Conservation (phyloP, 2,113 vertebrate species). For the Menidia beryllina region DNA sequence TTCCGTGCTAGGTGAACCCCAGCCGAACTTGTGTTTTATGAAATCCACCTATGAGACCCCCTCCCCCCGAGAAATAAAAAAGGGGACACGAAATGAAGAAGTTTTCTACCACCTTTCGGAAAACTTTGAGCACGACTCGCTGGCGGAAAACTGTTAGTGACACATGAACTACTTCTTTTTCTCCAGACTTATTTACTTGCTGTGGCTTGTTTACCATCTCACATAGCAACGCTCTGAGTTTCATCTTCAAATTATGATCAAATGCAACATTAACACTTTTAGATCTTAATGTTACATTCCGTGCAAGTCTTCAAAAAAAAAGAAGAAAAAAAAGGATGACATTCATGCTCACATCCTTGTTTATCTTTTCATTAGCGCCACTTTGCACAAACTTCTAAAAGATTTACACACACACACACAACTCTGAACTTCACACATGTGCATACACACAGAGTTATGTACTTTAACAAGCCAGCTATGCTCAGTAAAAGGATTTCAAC, state of each 20-base stretch:
- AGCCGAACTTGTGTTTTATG: constrained; percentile 1
- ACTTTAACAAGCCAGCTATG: constrained; percentile 47
- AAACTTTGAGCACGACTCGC: too few species aligned
- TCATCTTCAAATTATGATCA: constrained; percentile 26
- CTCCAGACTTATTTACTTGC: constrained; percentile 1
- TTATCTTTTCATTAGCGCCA: constrained; percentile 44
- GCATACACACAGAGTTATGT: constrained; percentile 36
- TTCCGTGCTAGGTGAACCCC: background rate
- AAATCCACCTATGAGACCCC: background rate
- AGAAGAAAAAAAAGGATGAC: constrained; percentile 7
- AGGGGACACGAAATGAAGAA: constrained; percentile 4
- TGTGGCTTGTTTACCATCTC: constrained; percentile 28
- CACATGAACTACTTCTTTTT: too few species aligned
- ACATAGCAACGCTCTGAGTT: constrained; percentile 2
- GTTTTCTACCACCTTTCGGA: background rate
- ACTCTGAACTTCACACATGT: constrained; percentile 30
- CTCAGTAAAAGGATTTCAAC: constrained; percentile 58
- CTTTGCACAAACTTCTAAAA: constrained; percentile 15
- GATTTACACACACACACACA: constrained; percentile 8
- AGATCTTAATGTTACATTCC: background rate
- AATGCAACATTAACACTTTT: background rate
- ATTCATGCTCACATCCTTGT: constrained; percentile 6
- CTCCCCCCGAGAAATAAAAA: background rate
- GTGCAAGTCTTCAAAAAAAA: constrained; percentile 1
- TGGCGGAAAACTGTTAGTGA: constrained; percentile 2